Evolutionary conservation across 2,797 vertebrate species (phyloP), one percentile per base, ranked within the genome.

Genomic region (Characodon lateralis): DNA sequence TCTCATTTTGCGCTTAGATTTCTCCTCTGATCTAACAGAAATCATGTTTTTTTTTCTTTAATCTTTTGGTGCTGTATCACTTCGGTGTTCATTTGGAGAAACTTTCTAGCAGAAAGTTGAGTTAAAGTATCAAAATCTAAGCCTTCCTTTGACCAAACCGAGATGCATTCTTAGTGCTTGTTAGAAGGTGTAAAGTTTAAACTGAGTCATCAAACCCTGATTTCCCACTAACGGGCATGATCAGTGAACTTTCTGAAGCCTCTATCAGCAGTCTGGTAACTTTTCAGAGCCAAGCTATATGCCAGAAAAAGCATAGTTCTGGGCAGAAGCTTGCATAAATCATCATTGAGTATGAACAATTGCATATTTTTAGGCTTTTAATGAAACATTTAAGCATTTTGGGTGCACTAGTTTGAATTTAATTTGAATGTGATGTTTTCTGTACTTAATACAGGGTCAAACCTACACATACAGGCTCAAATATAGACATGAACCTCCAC

Each of bases 1-100:
- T 28, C 63, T 80, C 78, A 72, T 77, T 82, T 78, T 59, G 74
- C 81, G 59, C 82, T 80, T 81, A 73, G 26, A 72, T 85, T 76
- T 74, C 71, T 83, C 70, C 22, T 61, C 43, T 26, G 12, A 77
- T 88, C 82, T 53, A 72, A 53, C 61, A 39, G 66, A n/a, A 9
- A 51, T 78, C 24, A 74, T 50, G 82, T 83, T 85, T 41, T 66
- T 41, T 66, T 85, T 68, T 78, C 31, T 72, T 78, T 9, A 0
- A 76, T 48, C 22, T 72, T 35, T 65, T 10, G 2, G 53, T 73
- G 58, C 63, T 72, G 85, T 88, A 78, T 89, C 81, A 53, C 85
- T 76, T 74, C 8, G 76, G 83, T 85, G 80, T 78, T 83, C 24
- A 68, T 80, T 43, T 77, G 51, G 28, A 69, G 46, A 39, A 61